Conservation (phyloP, 1,140 invertebrate species). For the Drosophila ogumai region DNA sequence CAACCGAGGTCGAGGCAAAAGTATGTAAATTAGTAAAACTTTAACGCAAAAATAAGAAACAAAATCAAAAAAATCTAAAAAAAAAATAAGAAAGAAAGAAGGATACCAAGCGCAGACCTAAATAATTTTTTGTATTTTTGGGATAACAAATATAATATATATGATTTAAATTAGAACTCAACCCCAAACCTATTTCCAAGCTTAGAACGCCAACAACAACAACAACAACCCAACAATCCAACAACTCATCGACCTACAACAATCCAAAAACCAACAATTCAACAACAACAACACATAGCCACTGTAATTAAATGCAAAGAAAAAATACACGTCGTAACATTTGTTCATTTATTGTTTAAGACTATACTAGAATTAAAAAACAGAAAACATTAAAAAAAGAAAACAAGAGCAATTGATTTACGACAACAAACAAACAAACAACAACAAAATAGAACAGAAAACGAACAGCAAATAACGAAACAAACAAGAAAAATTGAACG, state of each 20-base stretch:
- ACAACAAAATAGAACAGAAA: conserved; percentile 23
- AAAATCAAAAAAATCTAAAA: conserved; percentile 13
- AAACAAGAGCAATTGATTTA: conserved; percentile 38
- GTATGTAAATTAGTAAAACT: conserved; percentile 43
- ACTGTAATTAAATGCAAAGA: conserved; percentile 67
- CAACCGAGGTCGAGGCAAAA: conserved; percentile 47
- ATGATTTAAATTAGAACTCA: conserved; percentile 40
- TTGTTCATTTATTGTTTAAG: conserved; percentile 74
- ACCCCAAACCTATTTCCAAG: conserved; percentile 38
- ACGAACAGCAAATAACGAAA: conserved; percentile 26
- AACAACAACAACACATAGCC: conserved; percentile 50
- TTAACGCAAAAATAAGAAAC: conserved; percentile 21
- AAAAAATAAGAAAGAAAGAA: conserved; percentile 13
- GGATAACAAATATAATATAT: conserved; percentile 19
- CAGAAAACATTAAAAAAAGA: not conserved
- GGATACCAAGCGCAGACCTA: conserved; percentile 43
- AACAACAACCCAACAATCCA: conserved; percentile 30
- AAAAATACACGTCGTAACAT: conserved; percentile 38
- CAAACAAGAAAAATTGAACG: conserved; percentile 35
- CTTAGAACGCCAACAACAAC: conserved; percentile 37
- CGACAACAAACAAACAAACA: conserved; percentile 8
- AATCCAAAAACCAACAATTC: conserved; percentile 29
- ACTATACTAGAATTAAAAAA: conserved; percentile 29
- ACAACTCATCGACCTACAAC: conserved; percentile 20
- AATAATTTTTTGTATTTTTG: conserved; percentile 57